A percentile compares a stretch with the other conserved stretches of the same genome.
phyloP scores from a whole-genome alignment of 2,797 vertebrate genomes.

The Lutjanus campechanus region DNA sequence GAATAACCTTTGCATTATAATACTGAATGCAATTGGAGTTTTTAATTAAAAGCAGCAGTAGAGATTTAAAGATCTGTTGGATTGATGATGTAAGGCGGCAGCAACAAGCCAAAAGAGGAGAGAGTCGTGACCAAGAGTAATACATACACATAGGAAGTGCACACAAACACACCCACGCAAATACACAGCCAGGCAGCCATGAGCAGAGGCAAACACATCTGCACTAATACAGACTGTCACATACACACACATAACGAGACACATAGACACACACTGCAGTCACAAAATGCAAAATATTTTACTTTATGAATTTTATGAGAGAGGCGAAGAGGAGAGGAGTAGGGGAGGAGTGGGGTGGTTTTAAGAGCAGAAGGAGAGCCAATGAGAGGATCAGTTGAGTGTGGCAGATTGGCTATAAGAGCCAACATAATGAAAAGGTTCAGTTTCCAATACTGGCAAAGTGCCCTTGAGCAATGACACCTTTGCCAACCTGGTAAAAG shows the following conservation, averaged over 20 bases:
- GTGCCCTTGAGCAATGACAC: slow-evolving; percentile 53
- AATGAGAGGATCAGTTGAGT: slow-evolving; percentile 40
- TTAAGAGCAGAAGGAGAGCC: slow-evolving; percentile 28
- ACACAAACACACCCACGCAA: slow-evolving; percentile 44
- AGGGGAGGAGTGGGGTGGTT: slow-evolving; percentile 11
- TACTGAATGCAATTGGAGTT: slow-evolving; percentile 19
- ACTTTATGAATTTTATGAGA: slow-evolving; percentile 23
- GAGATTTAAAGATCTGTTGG: slow-evolving; percentile 57
- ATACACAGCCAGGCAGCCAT: slow-evolving; percentile 31
- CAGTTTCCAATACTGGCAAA: slow-evolving; percentile 34
- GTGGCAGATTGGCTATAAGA: slow-evolving; percentile 47
- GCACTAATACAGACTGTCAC: slow-evolving; percentile 39
- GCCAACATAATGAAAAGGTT: slow-evolving; percentile 56
- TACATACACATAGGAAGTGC: slow-evolving; percentile 18
- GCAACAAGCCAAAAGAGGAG: slow-evolving; percentile 51
- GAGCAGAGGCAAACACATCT: slow-evolving; percentile 44
- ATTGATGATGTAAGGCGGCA: slow-evolving; percentile 67
- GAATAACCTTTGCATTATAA: slow-evolving; percentile 20
- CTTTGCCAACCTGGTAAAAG: slow-evolving; percentile 20
- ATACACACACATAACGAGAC: slow-evolving; percentile 12
- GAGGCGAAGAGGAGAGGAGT: slow-evolving; percentile 18
- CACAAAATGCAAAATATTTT: slow-evolving; percentile 42
- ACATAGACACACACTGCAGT: neutral
- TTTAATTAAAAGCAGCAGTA: slow-evolving; percentile 53
- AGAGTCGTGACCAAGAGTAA: slow-evolving; percentile 53